Evolutionary conservation across 2,797 vertebrate species (phyloP), one percentile per base, ranked within the genome.

Genomic region (Oophaga sylvatica): DNA sequence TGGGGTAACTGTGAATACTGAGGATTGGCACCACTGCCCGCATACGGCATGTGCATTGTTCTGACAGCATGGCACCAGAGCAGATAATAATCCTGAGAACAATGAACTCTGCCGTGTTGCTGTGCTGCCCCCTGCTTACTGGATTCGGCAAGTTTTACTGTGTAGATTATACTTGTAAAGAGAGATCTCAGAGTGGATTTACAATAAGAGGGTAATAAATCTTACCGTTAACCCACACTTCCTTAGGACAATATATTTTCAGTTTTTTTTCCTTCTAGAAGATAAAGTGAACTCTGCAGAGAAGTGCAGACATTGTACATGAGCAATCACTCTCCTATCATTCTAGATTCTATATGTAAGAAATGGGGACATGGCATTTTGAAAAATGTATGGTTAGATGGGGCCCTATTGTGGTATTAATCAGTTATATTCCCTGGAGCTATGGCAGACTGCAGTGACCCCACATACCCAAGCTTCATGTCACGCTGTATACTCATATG

Each of bases 151-250:
- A 73, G 56, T 88, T 73, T 85, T 80, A 82, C 53, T 68, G 76
- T 71, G 76, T 15, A 73, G 87, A 84, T 88, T 88, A 88, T 60
- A 63, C 56, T 84, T 35, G 53, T 71, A 80, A 80, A 70, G 56
- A 71, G 82, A 35, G 87, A 80, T 84, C 82, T 84, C 26, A 2
- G 41, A 75, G 76, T 88, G 76, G 87, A 65, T 88, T 84, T 84
- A 84, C 22, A 56, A 48, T 80, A 81, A 88, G 67, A 75, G 82
- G 57, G 87, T 88, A 73, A 84, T 88, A 88, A 88, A 88, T 88
- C 82, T 80, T 88, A 41, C 57, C 10, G 65, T 80, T 65, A 70
- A 75, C 82, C 87, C 56, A 20, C 29, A 67, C 79, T 84, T 88
- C 77, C 77, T 85, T 12, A 65, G 19, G 19, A 63, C 67, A 63